Conservation (phyloP, 2,113 vertebrate genomes). For the Silurus glanis region DNA sequence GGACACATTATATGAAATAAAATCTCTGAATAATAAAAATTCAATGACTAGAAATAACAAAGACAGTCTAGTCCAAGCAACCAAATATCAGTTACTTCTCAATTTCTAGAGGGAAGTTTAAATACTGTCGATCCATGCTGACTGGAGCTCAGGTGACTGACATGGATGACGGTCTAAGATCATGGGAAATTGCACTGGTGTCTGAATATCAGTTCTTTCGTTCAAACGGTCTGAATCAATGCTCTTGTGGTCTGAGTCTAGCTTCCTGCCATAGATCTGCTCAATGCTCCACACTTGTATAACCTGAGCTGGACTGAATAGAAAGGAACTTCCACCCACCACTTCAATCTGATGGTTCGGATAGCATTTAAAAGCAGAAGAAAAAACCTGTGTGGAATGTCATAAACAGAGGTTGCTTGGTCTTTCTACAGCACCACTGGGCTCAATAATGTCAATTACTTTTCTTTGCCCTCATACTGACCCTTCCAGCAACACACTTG, state of each 20-base stretch:
- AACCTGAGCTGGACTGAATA: conserved; percentile 1
- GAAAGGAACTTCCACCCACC: neutral
- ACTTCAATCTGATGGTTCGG: conserved; percentile 26
- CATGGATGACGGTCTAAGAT: neutral
- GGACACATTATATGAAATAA: conserved; percentile 27
- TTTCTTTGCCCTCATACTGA: conserved; percentile 35
- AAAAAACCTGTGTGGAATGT: conserved; percentile 36
- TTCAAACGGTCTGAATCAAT: conserved; percentile 32
- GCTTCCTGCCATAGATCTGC: neutral
- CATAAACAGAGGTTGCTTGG: conserved; percentile 12
- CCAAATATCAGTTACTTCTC: neutral
- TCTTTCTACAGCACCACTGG: conserved; percentile 36
- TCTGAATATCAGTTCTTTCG: conserved; percentile 20
- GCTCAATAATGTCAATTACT: conserved; percentile 41
- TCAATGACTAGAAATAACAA: conserved; percentile 5
- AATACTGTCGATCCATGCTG: neutral
- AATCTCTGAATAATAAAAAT: conserved; percentile 26
- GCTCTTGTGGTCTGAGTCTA: neutral
- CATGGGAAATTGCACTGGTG: neutral
- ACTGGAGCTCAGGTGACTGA: conserved; percentile 1
- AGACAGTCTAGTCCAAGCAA: neutral
- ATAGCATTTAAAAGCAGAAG: conserved; percentile 47
- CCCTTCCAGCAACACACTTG: conserved; percentile 22
- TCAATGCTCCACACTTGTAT: conserved; percentile 12
- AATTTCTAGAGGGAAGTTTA: conserved; percentile 4